Evolutionary conservation across 2,888 invertebrate species (phyloP).

Genomic region (Bibio marci): DNA sequence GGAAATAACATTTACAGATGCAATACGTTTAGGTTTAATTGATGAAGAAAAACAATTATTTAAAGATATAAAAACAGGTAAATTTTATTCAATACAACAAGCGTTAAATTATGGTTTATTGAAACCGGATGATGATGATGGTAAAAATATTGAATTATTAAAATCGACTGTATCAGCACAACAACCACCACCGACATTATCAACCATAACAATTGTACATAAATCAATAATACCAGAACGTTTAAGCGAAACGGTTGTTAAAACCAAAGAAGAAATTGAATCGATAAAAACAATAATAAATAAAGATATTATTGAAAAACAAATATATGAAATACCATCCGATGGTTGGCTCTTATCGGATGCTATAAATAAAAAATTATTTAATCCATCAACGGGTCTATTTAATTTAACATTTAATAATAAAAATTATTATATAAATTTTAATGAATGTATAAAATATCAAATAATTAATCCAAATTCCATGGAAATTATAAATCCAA

Average conservation of each 20-base stretch:
- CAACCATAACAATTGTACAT: slow-evolving; percentile 40
- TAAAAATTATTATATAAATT: slow-evolving; percentile 39
- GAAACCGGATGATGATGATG: slow-evolving; percentile 39
- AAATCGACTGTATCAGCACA: slow-evolving; percentile 20
- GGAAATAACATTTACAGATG: slow-evolving; percentile 59
- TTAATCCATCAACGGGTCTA: slow-evolving; percentile 67
- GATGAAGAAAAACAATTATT: slow-evolving; percentile 62
- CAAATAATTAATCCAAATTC: slow-evolving; percentile 74
- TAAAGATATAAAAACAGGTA: slow-evolving; percentile 56
- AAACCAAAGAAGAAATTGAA: slow-evolving; percentile 6
- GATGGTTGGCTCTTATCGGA: slow-evolving; percentile 72
- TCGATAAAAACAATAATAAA: slow-evolving; percentile 31
- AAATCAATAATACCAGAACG: slow-evolving; percentile 28
- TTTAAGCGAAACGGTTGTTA: slow-evolving; percentile 20
- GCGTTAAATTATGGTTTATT: slow-evolving; percentile 58
- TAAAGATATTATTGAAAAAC: slow-evolving; percentile 34
- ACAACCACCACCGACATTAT: slow-evolving; percentile 33
- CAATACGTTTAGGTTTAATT: slow-evolving; percentile 57
- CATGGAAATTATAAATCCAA: slow-evolving; percentile 63
- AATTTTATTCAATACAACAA: slow-evolving; percentile 55
- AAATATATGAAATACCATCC: slow-evolving; percentile 60
- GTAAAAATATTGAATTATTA: neutral
- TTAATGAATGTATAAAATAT: slow-evolving; percentile 73
- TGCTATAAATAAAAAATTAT: slow-evolving; percentile 64
- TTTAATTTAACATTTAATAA: slow-evolving; percentile 79